phyloP scores from a whole-genome alignment of 2,888 invertebrate species.

The Dicranocentrus wangi region DNA sequence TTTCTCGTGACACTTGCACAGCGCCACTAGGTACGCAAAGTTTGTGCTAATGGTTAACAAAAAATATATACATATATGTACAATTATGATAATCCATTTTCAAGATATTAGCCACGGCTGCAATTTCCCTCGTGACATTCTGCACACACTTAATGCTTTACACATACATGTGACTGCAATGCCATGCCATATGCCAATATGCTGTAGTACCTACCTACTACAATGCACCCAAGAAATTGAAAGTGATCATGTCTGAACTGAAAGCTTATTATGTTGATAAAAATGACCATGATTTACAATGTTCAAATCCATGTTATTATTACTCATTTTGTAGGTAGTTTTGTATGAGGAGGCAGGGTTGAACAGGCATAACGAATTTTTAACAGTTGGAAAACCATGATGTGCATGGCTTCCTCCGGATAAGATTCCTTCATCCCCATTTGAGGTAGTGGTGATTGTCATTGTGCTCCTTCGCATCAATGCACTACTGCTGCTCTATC shows the following conservation, averaged over 20 bases:
- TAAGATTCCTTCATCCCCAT: conserved; percentile 9
- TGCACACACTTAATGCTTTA: neutral
- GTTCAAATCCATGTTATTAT: neutral
- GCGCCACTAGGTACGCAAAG: too few species aligned
- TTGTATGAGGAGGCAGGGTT: neutral
- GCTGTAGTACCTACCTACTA: neutral
- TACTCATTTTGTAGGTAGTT: neutral
- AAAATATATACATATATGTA: too few species aligned
- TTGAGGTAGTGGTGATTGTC: conserved; percentile 15
- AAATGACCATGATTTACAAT: conserved; percentile 20
- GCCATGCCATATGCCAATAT: too few species aligned
- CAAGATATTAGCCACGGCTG: too few species aligned
- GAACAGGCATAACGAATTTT: conserved; percentile 1
- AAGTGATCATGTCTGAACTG: neutral
- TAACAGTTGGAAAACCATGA: conserved; percentile 9
- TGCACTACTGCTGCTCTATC: neutral
- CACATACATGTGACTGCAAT: too few species aligned
- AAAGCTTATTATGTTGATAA: neutral
- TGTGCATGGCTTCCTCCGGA: conserved; percentile 42
- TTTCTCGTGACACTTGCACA: too few species aligned
- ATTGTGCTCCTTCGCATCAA: too few species aligned
- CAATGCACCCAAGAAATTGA: conserved; percentile 11
- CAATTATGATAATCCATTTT: too few species aligned
- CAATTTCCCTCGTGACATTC: too few species aligned
- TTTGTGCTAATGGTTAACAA: neutral